Evolutionary conservation across 2,888 invertebrate species (phyloP).

Genomic region (Caenorhabditis virilis): DNA sequence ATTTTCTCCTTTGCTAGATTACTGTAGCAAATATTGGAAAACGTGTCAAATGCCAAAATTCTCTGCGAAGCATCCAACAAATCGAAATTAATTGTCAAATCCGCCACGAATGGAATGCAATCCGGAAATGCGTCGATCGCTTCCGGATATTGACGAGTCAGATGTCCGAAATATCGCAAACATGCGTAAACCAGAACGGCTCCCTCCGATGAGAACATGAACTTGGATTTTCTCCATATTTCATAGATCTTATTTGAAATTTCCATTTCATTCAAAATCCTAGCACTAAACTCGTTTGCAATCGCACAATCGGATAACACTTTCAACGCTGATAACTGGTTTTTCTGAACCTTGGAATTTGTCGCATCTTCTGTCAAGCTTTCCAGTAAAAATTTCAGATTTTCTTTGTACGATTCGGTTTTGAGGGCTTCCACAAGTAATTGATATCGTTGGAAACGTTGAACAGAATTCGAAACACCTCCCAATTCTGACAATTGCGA

Average conservation of each 20-base stretch:
- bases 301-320: constrained; percentile 19
- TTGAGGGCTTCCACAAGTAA: constrained; percentile 1
- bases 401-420: background rate
- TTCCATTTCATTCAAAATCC: constrained; percentile 4
- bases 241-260: constrained; percentile 22
- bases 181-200: constrained; percentile 28
- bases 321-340: constrained; percentile 23
- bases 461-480: constrained; percentile 1
- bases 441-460: constrained; percentile 4
- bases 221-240: constrained; percentile 11
- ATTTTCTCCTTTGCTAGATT: constrained; percentile 24
- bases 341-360: constrained; percentile 8
- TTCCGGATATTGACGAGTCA: constrained; percentile 35
- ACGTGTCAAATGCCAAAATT: constrained; percentile 35
- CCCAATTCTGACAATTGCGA: constrained; percentile 5
- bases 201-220: constrained; percentile 13
- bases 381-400: constrained; percentile 1
- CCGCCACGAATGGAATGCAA: constrained; percentile 16
- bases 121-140: constrained; percentile 28
- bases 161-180: constrained; percentile 36
- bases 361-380: background rate
- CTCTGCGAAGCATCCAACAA: constrained; percentile 24
- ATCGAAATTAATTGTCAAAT: constrained; percentile 31
- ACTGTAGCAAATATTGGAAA: constrained; percentile 33
- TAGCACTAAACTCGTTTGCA: constrained; percentile 11